A percentile compares a stretch with the other conserved stretches of the same genome.
Evolutionary conservation across 2,888 invertebrate genomes (phyloP).

Genomic region (Ennomos fuscantarius): DNA sequence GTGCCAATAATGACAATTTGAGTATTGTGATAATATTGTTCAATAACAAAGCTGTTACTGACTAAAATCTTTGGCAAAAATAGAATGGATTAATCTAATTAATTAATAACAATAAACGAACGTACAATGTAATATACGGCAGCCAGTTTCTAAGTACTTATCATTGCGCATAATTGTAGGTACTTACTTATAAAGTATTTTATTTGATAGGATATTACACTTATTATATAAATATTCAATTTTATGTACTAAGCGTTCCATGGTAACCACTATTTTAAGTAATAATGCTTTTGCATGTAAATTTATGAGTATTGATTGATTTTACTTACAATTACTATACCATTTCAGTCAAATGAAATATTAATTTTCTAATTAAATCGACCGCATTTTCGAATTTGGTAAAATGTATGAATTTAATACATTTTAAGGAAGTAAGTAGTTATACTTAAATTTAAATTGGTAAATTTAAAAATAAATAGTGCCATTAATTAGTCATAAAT

Average conservation of each 20-base stretch:
- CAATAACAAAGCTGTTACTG: background rate
- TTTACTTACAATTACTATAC: conserved; percentile 23
- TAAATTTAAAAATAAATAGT: too few species aligned
- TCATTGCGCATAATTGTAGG: background rate
- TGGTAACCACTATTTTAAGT: conserved; percentile 28
- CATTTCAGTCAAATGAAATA: conserved; percentile 22
- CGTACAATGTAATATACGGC: conserved; percentile 10
- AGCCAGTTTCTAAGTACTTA: conserved; percentile 24
- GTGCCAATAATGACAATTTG: background rate
- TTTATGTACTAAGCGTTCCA: conserved; percentile 2
- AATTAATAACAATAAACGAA: background rate
- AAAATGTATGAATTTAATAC: too few species aligned
- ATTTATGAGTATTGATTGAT: conserved; percentile 14
- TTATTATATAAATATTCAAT: conserved; percentile 3
- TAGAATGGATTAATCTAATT: background rate
- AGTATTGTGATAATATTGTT: background rate
- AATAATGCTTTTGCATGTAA: conserved; percentile 5
- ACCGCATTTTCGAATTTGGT: background rate
- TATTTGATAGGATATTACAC: background rate
- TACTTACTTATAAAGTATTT: too few species aligned
- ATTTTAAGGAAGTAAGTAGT: too few species aligned
- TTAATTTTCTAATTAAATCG: conserved; percentile 48
- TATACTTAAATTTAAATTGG: too few species aligned
- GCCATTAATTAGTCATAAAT: too few species aligned
- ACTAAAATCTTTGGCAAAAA: conserved; percentile 19